Evolutionary conservation across 2,113 vertebrate genomes (phyloP), one percentile per base, ranked within the genome.

Genomic region (Ophthalmolycus amberensis): DNA sequence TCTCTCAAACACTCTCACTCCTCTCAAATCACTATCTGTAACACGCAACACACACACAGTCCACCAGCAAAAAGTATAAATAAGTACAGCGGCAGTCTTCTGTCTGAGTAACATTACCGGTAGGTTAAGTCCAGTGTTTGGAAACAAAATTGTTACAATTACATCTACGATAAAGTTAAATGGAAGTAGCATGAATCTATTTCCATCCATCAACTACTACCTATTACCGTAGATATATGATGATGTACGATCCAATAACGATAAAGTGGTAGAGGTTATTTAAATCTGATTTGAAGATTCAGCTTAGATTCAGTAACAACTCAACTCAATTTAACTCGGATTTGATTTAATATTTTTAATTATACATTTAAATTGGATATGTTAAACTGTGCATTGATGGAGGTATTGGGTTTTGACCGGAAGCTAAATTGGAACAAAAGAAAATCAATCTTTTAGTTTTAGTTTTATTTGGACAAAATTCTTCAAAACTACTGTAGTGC

Each of bases 1-100:
- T 56, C 69, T 71, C 82, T 58, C 75, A 64, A 54, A 72, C 66
- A 60, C 50, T 67, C 66, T 71, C 71, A 67, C 60, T 54, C 84
- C 81, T 9, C 38, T 38, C 34, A 34, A 34, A 34, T 29, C 34
- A 34, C 34, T 34, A 42, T 68, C 82, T 79, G 27, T 75, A 76
- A 78, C 58, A 72, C 16, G 10, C 29, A 60, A 18, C 20, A 71
- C 34, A n/a, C n/a, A 79, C 42, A 44, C 3, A 40, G 32, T 38
- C 22, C 25, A 65, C 4, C 10, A 48, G 62, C 50, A 46, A 37
- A 56, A 27, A 1, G 12, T 54, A 63, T 40, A 58, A 50, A 52
- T 69, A 56, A 18, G 18, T 44, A 16, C 32, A 77, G 12, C 46
- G 4, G 22, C 22, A 67, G 22, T 11, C 50, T 66, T 20, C 34